A percentile compares a stretch with the other conserved stretches of the same genome.
phyloP scores from a whole-genome alignment of 2,888 invertebrate species.

The Arctia plantaginis region DNA sequence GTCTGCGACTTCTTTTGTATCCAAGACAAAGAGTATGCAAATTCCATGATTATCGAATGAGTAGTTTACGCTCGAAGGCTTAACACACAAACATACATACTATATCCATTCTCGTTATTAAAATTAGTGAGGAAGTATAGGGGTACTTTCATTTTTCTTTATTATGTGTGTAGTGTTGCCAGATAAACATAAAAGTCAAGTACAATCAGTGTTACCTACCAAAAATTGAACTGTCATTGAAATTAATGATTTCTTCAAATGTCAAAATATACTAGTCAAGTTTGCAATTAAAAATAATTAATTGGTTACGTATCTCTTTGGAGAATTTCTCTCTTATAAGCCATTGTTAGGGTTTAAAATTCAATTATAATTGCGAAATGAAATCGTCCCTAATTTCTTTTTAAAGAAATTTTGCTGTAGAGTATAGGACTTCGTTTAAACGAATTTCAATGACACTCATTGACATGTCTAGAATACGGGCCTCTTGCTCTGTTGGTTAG shows the following conservation, averaged over 20 bases:
- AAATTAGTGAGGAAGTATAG: neutral
- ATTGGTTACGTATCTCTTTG: neutral
- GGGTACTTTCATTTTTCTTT: neutral
- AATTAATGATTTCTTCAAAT: constrained; percentile 16
- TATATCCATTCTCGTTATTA: neutral
- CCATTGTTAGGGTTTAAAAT: neutral
- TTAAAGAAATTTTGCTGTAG: neutral
- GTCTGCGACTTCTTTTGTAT: no score
- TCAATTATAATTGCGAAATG: neutral
- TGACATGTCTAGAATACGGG: neutral
- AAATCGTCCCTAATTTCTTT: neutral
- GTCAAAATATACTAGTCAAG: constrained; percentile 16
- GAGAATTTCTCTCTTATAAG: neutral
- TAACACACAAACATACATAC: neutral
- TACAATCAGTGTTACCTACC: neutral
- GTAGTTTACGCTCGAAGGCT: neutral
- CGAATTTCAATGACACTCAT: neutral
- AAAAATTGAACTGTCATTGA: constrained; percentile 17
- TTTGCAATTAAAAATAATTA: constrained; percentile 27
- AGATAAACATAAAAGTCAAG: neutral
- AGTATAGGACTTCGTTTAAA: neutral
- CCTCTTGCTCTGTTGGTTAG: neutral
- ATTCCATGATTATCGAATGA: neutral
- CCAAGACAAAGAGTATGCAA: neutral
- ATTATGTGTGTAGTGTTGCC: neutral